Conservation (phyloP, 2,113 vertebrate genomes). For the Oxygymnocypris stewartii region DNA sequence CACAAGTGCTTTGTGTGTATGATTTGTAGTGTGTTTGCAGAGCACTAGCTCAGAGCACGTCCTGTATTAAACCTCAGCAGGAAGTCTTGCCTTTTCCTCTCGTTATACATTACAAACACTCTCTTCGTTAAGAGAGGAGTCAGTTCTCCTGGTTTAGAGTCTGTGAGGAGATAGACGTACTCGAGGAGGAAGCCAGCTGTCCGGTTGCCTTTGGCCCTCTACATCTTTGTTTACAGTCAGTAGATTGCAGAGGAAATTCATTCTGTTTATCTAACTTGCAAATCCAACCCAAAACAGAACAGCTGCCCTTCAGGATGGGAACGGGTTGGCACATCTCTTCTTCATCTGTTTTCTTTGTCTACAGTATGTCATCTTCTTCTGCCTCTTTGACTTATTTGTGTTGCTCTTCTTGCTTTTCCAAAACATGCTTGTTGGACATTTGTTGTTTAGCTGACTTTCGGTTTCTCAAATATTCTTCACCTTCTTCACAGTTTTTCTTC, state of each 20-base stretch:
- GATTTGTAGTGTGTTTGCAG: neutral
- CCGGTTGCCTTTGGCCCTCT: constrained; percentile 36
- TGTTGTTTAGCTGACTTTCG: neutral
- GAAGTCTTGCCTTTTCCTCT: constrained; percentile 11
- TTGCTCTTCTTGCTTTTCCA: neutral
- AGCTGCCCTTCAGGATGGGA: neutral
- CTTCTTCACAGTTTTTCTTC: neutral
- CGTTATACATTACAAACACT: neutral
- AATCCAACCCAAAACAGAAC: constrained; percentile 24
- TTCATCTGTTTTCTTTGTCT: neutral
- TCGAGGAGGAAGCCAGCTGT: constrained; percentile 32
- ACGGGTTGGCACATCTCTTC: neutral
- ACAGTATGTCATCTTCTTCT: neutral
- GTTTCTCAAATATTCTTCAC: neutral
- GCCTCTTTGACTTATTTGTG: constrained; percentile 29
- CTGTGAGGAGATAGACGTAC: neutral
- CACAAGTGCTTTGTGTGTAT: neutral
- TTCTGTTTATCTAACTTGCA: constrained; percentile 44
- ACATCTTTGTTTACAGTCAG: constrained; percentile 43
- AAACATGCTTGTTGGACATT: neutral
- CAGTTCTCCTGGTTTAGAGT: constrained; percentile 12
- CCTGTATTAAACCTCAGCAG: constrained; percentile 25
- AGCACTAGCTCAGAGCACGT: neutral
- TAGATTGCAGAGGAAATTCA: constrained; percentile 41
- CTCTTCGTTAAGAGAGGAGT: constrained; percentile 29